These are phyloP conservation scores for Eristalinus sepulchralis DNA, from an alignment of 2,888 invertebrate genomes.

Conservation along the genomic window DNA sequence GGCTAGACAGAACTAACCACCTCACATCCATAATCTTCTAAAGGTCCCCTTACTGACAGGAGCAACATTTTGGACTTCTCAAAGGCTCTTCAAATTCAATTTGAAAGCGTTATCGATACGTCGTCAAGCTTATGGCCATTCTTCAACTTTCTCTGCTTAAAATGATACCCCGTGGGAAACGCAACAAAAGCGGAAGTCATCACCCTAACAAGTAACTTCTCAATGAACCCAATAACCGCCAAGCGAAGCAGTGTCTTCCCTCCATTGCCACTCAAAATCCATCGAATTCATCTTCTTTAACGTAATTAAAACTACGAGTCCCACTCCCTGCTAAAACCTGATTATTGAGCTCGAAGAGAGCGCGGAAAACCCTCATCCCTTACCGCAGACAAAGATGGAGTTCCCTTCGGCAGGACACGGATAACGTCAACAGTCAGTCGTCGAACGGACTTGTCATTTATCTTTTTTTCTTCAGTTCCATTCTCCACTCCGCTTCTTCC, in stretches of 20 bases:
- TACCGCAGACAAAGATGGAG: conserved; percentile 14
- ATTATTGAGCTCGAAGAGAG: background rate
- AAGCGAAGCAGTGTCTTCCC: background rate
- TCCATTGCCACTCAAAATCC: background rate
- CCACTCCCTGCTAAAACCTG: background rate
- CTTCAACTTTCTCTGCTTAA: background rate
- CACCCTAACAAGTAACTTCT: background rate
- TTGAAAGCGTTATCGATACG: too few species aligned
- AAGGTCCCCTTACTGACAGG: too few species aligned
- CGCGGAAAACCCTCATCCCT: background rate
- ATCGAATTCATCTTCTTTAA: conserved; percentile 11
- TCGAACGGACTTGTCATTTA: conserved; percentile 52
- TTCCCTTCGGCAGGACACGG: background rate
- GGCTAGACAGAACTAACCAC: too few species aligned
- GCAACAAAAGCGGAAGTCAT: background rate
- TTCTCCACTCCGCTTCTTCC: background rate
- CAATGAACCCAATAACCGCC: conserved; percentile 33
- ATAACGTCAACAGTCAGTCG: conserved; percentile 37
- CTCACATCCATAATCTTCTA: too few species aligned
- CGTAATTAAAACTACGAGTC: conserved; percentile 39
- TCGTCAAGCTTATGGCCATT: background rate
- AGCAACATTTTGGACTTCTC: too few species aligned
- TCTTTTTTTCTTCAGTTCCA: conserved; percentile 6
- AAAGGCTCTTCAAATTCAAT: too few species aligned
- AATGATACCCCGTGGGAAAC: background rate